Conservation (phyloP, 2,797 vertebrate genomes). For the Lerista edwardsae region DNA sequence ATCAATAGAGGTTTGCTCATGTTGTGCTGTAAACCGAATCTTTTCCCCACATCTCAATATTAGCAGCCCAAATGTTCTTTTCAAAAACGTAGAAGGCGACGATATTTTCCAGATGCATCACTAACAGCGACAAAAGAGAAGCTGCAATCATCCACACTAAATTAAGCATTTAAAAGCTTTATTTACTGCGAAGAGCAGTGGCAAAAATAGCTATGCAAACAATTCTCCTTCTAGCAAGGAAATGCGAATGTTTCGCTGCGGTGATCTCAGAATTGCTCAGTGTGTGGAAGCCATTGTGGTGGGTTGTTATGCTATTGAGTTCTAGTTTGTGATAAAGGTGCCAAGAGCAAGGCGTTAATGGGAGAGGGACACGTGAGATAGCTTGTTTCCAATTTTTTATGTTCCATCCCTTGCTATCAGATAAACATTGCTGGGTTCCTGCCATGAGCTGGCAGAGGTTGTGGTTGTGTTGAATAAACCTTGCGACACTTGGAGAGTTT, state of each 20-base stretch:
- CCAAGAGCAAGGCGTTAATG: constrained; percentile 40
- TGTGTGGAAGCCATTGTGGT: constrained; percentile 14
- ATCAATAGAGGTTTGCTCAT: neutral
- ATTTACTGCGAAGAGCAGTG: constrained; percentile 31
- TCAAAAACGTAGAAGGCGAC: neutral
- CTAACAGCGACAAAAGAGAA: constrained; percentile 33
- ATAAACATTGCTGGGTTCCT: constrained; percentile 23
- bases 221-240: constrained; percentile 27
- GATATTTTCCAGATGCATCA: constrained; percentile 18
- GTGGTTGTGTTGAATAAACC: constrained; percentile 15
- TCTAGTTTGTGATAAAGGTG: constrained; percentile 16
- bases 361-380: neutral
- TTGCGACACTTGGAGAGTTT: constrained; percentile 22
- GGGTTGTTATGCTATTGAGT: constrained; percentile 16
- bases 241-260: constrained; percentile 20
- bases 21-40: neutral
- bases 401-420: constrained; percentile 14
- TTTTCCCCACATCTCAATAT: neutral
- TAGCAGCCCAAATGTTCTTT: constrained; percentile 1
- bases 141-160: constrained; percentile 31
- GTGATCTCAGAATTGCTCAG: constrained; percentile 11
- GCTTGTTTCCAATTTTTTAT: constrained; percentile 27
- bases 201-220: constrained; percentile 30
- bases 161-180: constrained; percentile 42
- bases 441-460: neutral